A percentile compares a stretch with the other conserved stretches of the same genome.
Conservation (phyloP, 35 echinoderm and acorn worm species). For the Apostichopus japonicus region DNA sequence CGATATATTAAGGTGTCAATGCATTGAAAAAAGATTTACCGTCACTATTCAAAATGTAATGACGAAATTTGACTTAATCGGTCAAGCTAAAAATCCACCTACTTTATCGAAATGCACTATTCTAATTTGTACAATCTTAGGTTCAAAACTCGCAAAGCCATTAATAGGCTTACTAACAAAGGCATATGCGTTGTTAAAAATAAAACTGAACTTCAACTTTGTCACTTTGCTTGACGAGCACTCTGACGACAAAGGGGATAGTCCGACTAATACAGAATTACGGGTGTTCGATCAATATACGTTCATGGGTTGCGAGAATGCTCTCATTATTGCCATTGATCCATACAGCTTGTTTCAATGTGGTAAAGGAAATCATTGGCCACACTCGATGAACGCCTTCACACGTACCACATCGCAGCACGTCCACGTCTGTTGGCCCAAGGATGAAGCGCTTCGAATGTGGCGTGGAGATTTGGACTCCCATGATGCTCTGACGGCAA, state of each 20-base stretch:
- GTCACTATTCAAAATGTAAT: neutral
- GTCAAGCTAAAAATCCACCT: neutral
- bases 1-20: neutral
- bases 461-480: too few species aligned
- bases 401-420: conserved; percentile 19
- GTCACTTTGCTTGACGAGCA: neutral
- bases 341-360: conserved; percentile 25
- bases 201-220: conserved; percentile 2
- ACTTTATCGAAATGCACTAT: neutral
- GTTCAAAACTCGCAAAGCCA: neutral
- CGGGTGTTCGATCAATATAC: conserved; percentile 27
- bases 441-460: too few species aligned
- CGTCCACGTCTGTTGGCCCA: conserved; percentile 2
- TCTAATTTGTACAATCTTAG: neutral
- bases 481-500: too few species aligned
- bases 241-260: neutral
- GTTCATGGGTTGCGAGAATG: conserved; percentile 13
- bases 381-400: conserved; percentile 3
- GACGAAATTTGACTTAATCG: neutral
- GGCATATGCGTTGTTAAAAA: neutral
- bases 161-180: neutral
- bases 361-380: conserved; percentile 34
- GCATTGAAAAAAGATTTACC: neutral
- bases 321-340: conserved; percentile 12
- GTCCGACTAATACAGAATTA: neutral